Base-by-base conservation (phyloP, 92 coral and sea anemone genomes). In the Epizoanthus illoricatus region DNA sequence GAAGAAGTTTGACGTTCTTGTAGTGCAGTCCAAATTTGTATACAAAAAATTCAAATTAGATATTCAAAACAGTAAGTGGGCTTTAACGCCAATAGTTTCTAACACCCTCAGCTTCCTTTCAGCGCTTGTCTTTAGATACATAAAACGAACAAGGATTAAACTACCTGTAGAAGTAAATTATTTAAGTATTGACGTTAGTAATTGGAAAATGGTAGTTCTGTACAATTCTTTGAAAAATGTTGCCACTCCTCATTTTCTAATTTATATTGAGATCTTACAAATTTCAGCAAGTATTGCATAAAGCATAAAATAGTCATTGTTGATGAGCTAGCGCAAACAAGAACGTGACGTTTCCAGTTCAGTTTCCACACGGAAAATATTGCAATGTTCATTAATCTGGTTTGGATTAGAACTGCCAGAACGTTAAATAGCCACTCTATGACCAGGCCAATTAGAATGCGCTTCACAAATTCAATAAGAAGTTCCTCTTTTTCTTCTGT, bases 351-450 rank as follows among this genome's bases (percentile, higher is more conserved):
- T 65, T n/a, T 65, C 70, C 70, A 65, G 13, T 65, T 65, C 17
- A 65, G 70, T 65, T 65, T 65, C 70, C 70, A 65, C 5, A 65
- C 70, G 41, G 39, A 21, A 65, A 65, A 65, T 33, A 65, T 65
- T 8, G 70, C 70, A 33, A 65, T 33, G 43, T 65, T 65, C 70
- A 65, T 65, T 9, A 19, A 65, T 65, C 70, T 28, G 2, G 70
- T 65, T 65, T 65, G 70, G 20, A 65, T 7, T 1, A 65, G 70
- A 7, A 65, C 70, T 1, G 36, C 70, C 24, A 65, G 7, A 65
- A 65, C 8, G 28, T 65, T 33, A 9, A 65, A 65, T 28, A 28
- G 36, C 36, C 36, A 28, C 36, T 28, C 36, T 28, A 28, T 28
- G 36, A 28, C 36, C 36, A 65, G 21, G 28, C 70, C 70, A 65